phyloP scores from a whole-genome alignment of 2,797 vertebrate species.

The Myotis pilosus region DNA sequence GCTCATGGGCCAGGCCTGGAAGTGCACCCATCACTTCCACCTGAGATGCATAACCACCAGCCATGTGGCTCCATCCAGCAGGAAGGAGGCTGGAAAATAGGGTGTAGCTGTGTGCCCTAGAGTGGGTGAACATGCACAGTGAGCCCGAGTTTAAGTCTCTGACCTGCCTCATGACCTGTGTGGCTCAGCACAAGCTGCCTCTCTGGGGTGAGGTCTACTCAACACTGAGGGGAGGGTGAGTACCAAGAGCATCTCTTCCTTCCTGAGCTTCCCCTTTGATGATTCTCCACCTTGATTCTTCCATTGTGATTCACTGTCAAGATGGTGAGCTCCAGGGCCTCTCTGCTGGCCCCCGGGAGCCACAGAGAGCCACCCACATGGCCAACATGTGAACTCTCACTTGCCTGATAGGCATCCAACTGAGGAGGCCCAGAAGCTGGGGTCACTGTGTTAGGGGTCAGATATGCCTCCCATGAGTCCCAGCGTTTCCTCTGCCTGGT shows the following conservation, averaged over 20 bases:
- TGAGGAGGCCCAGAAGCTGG: not conserved
- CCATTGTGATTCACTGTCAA: not conserved
- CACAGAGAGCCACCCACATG: accelerated
- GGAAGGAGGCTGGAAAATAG: not conserved
- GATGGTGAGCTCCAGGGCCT: not conserved
- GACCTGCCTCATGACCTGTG: accelerated
- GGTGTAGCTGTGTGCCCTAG: accelerated
- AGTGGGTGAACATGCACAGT: accelerated
- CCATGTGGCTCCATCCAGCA: accelerated
- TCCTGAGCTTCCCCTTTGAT: not conserved
- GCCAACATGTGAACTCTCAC: no score
- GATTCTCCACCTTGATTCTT: not conserved
- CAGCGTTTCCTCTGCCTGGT: accelerated
- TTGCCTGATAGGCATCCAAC: accelerated
- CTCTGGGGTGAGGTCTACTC: not conserved
- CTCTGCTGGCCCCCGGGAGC: not conserved
- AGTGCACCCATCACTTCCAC: not conserved
- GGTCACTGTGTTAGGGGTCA: not conserved
- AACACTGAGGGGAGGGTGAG: no score
- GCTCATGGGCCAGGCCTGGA: not conserved
- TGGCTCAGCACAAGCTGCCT: no score
- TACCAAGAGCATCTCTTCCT: not conserved
- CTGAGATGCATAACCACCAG: accelerated
- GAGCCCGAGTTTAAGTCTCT: not conserved
- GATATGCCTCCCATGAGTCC: accelerated